phyloP scores from a whole-genome alignment of 2,113 vertebrate genomes.

The Zootoca vivipara region DNA sequence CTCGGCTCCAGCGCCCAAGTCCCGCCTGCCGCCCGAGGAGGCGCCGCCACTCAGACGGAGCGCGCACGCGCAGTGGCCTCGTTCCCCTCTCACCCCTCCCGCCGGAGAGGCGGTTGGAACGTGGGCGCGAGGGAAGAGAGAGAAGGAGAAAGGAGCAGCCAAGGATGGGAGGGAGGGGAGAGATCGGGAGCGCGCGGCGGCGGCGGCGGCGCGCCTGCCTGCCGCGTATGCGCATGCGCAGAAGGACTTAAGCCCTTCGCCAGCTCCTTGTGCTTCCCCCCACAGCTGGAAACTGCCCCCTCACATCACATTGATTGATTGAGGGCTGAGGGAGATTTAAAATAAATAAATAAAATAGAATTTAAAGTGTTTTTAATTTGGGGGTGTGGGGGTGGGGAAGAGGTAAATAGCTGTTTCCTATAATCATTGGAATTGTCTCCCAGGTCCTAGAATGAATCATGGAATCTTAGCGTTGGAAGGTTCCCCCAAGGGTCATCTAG shows the following conservation, averaged over 20 bases:
- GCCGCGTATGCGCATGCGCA: neutral
- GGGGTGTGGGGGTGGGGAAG: too few relatives aligned
- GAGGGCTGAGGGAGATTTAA: too few relatives aligned
- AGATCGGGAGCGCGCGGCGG: neutral
- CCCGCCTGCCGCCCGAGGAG: neutral
- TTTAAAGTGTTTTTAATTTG: too few relatives aligned
- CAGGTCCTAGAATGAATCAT: too few relatives aligned
- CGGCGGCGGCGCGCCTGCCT: neutral
- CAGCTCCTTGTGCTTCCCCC: too few relatives aligned
- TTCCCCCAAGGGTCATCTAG: too few relatives aligned
- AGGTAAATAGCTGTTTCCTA: too few relatives aligned
- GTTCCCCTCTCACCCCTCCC: neutral
- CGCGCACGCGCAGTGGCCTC: rapidly evolving
- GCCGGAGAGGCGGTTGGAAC: neutral
- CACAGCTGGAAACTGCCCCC: neutral
- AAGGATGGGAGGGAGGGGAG: too few relatives aligned
- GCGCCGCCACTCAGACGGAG: conserved; percentile 8
- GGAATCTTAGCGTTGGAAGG: too few relatives aligned
- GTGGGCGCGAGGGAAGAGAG: neutral
- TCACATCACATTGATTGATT: neutral
- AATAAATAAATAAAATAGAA: too few relatives aligned
- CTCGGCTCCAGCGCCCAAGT: rapidly evolving
- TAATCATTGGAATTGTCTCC: too few relatives aligned
- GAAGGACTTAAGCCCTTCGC: too few relatives aligned
- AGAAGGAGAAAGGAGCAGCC: neutral